These are phyloP conservation scores for Xylocopa sonorina DNA, from an alignment of 1,140 invertebrate species.

Conservation along the genomic window DNA sequence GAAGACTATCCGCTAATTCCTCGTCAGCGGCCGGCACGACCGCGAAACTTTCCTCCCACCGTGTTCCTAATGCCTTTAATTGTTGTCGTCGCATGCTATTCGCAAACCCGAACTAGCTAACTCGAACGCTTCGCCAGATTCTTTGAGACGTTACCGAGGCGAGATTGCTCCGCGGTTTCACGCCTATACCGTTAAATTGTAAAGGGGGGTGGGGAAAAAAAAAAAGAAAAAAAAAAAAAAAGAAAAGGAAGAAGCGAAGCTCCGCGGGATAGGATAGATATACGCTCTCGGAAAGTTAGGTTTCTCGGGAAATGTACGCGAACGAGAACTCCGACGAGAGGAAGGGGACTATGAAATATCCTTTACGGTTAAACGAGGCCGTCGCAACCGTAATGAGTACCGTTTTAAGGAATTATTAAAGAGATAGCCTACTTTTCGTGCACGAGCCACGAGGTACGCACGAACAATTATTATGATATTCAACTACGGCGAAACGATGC, in stretches of 20 bases:
- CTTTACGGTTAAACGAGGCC: constrained; percentile 49
- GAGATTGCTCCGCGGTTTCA: not conserved
- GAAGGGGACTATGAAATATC: constrained; percentile 35
- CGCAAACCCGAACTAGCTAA: constrained; percentile 8
- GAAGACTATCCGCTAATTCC: constrained; percentile 59
- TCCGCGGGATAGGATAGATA: not conserved
- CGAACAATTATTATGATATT: constrained; percentile 23
- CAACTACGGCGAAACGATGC: not conserved
- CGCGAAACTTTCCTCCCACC: constrained; percentile 35
- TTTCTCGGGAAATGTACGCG: constrained; percentile 28
- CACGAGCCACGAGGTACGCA: constrained; percentile 23
- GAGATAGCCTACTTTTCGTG: constrained; percentile 40
- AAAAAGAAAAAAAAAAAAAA: not conserved
- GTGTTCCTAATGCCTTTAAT: constrained; percentile 60
- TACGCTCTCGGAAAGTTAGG: not conserved
- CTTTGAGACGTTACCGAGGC: constrained; percentile 13
- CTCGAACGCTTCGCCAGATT: constrained; percentile 10
- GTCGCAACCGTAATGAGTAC: constrained; percentile 44
- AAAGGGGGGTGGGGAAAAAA: not conserved
- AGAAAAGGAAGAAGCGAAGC: not conserved
- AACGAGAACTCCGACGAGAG: not conserved
- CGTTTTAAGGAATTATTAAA: constrained; percentile 52
- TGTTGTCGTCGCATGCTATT: constrained; percentile 38
- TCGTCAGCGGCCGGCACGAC: constrained; percentile 36
- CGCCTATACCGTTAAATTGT: not conserved